A percentile compares a stretch with the other conserved stretches of the same genome.
Evolutionary conservation across 1,140 invertebrate genomes (phyloP).

Genomic region (Aphaenogaster floridana): DNA sequence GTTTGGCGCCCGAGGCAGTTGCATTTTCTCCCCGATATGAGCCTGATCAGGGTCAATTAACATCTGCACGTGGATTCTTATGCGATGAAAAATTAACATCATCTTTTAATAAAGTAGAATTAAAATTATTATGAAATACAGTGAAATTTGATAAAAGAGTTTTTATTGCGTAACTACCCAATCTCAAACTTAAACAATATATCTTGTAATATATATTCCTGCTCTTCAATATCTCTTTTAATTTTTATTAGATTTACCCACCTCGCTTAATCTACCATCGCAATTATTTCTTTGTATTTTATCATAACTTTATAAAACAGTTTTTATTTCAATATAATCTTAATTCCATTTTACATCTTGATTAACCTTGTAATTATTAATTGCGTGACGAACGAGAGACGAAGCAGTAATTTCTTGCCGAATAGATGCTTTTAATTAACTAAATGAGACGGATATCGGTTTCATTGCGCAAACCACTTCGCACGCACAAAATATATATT

Average conservation of each 20-base stretch:
- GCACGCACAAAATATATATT: conserved; percentile 15
- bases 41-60: conserved; percentile 35
- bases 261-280: neutral
- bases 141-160: neutral
- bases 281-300: neutral
- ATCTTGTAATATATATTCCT: neutral
- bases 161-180: neutral
- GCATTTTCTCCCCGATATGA: neutral
- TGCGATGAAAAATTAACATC: conserved; percentile 24
- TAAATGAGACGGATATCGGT: conserved; percentile 1
- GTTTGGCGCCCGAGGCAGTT: conserved; percentile 3
- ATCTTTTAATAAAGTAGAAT: neutral
- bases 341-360: neutral
- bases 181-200: neutral
- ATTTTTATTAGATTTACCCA: conserved; percentile 3
- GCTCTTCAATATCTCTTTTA: neutral
- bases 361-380: neutral
- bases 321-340: neutral
- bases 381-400: neutral
- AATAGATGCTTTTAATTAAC: conserved; percentile 25
- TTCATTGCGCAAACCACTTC: neutral
- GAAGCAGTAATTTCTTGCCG: neutral
- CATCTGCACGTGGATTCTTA: neutral
- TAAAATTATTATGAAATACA: too few relatives aligned
- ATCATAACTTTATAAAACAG: conserved; percentile 6